A percentile compares a stretch with the other conserved stretches of the same genome.
These are phyloP conservation scores for Ophraella communa DNA, from an alignment of 2,888 invertebrate genomes.

Conservation along the genomic window DNA sequence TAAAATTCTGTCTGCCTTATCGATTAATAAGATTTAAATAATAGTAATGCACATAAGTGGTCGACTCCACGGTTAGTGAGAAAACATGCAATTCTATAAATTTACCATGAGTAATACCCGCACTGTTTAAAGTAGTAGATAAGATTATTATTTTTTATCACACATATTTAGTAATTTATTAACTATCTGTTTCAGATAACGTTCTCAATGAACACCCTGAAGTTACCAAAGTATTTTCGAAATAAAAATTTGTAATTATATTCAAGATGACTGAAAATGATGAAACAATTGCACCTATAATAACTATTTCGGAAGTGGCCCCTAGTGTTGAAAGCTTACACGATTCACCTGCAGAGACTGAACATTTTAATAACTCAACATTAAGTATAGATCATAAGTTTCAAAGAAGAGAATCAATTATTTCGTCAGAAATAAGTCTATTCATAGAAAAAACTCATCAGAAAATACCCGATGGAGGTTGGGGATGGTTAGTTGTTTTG, in stretches of 20 bases:
- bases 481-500: conserved; percentile 90
- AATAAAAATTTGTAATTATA: neutral
- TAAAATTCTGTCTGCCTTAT: too few species aligned
- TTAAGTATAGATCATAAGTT: conserved; percentile 27
- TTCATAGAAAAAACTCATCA: conserved; percentile 55
- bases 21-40: too few species aligned
- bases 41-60: too few species aligned
- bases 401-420: conserved; percentile 39
- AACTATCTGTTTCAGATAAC: neutral
- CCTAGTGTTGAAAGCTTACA: conserved; percentile 27
- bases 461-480: conserved; percentile 80
- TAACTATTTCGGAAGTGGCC: conserved; percentile 33
- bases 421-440: conserved; percentile 41
- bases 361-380: conserved; percentile 5
- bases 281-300: conserved; percentile 25
- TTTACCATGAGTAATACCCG: neutral
- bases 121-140: neutral
- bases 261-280: conserved; percentile 7
- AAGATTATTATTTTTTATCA: neutral
- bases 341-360: conserved; percentile 7
- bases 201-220: neutral
- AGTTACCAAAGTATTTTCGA: neutral
- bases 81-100: neutral
- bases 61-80: too few species aligned
- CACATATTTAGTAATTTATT: neutral